These are phyloP conservation scores for Nysson spinosus DNA, from an alignment of 2,888 invertebrate genomes.

Conservation along the genomic window DNA sequence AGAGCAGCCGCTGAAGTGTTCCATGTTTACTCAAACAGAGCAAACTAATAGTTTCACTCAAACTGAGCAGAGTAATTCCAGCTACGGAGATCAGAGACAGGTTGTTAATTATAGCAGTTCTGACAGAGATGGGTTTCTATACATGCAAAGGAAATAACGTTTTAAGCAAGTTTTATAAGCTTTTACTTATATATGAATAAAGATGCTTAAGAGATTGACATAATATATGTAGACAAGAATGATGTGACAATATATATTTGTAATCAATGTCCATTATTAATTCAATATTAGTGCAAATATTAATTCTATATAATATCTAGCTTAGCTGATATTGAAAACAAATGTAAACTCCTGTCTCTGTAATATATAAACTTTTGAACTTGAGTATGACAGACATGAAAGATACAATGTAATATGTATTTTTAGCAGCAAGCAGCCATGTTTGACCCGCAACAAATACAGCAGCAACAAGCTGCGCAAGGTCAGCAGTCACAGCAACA, in stretches of 20 bases:
- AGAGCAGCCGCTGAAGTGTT: conserved; percentile 71
- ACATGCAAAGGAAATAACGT: too few species aligned
- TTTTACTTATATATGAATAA: too few species aligned
- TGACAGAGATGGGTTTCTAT: conserved; percentile 15
- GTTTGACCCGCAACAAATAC: conserved; percentile 79
- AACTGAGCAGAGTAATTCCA: conserved; percentile 72
- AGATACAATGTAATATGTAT: conserved; percentile 18
- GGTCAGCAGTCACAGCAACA: conserved; percentile 80
- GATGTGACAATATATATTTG: neutral
- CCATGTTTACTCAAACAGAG: conserved; percentile 75
- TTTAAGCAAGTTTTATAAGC: too few species aligned
- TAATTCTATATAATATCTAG: neutral
- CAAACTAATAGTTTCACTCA: conserved; percentile 72
- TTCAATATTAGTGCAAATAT: too few species aligned
- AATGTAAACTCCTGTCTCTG: conserved; percentile 15
- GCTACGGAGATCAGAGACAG: conserved; percentile 73
- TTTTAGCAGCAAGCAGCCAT: conserved; percentile 66
- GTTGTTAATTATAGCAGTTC: conserved; percentile 46
- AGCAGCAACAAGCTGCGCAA: conserved; percentile 84
- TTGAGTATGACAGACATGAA: neutral
- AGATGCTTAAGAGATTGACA: too few species aligned
- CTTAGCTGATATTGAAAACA: neutral
- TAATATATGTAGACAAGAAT: too few species aligned
- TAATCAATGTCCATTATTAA: neutral
- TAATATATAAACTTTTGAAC: neutral